Base-by-base conservation (phyloP, 1,140 invertebrate species). In the Notospermus geniculatus region DNA sequence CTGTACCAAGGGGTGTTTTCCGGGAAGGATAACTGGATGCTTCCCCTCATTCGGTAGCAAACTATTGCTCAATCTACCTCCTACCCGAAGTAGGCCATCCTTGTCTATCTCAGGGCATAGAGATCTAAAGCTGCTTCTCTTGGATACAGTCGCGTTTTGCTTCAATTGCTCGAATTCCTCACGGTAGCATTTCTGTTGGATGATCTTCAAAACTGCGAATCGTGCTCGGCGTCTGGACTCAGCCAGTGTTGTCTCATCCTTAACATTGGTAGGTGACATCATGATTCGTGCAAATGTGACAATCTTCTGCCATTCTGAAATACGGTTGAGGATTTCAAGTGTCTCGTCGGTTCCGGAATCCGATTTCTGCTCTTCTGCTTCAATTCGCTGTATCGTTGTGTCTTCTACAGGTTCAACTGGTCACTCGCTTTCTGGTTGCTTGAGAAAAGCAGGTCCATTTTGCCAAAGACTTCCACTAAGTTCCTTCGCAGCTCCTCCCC, bases 61-160 rank as follows among this genome's bases (percentile, higher is more conserved):
- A 50, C 46, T 50, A n/a, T 50, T n/a, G n/a, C n/a, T 50, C 46
- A 50, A n/a, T n/a, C 46, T 50, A 7, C 46, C 46, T 23, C 46
- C 46, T 9, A 50, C 46, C n/a, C 46, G 5, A 9, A 50, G 46
- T 19, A 50, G n/a, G n/a, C 46, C 46, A n/a, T n/a, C n/a, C 25
- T 50, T 4, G 46, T 50, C 46, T 19, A 50, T 5, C 46, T 50
- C 46, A 5, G 46, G 46, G 46, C 46, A 50, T 50, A 50, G 46
- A 9, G 4, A 7, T 50, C 46, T 5, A 9, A 50, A 5, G 5
- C 19, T 19, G 46, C 46, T 50, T 4, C 46, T 5, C n/a, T 50
- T 50, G 19, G 46, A 50, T 5, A 50, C n/a, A 5, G 46, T 19
- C 25, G 4, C 9, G 4, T 50, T 19, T n/a, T 5, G 5, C 9